Evolutionary conservation across 2,888 invertebrate species (phyloP).

Genomic region (Chaitophorus viminalis): DNA sequence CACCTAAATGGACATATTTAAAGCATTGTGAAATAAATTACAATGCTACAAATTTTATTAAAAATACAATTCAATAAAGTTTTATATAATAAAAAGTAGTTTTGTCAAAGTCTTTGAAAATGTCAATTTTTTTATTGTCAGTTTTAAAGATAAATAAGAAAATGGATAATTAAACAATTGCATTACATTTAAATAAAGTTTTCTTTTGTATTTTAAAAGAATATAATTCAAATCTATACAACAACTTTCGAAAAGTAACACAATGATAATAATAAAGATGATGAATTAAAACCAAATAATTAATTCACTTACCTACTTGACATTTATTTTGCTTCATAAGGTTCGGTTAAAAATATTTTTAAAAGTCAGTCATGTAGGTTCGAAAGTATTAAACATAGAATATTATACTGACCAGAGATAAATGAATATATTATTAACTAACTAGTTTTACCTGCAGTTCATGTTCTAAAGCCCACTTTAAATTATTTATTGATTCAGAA

Average conservation of each 20-base stretch:
- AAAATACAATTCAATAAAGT: constrained; percentile 5
- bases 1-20: not conserved
- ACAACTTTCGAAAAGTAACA: not conserved
- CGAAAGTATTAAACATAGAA: no score
- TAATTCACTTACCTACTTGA: no score
- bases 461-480: no score
- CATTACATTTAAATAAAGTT: not conserved
- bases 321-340: no score
- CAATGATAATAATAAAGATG: not conserved
- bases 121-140: not conserved
- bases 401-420: no score
- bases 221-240: not conserved
- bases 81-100: not conserved
- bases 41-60: not conserved
- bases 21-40: not conserved
- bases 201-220: not conserved
- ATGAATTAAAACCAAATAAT: not conserved
- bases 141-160: not conserved
- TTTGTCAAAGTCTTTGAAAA: constrained; percentile 2
- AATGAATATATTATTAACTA: no score
- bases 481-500: no score
- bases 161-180: constrained; percentile 16
- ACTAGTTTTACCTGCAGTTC: no score
- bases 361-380: no score
- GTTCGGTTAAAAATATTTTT: no score